phyloP scores from a whole-genome alignment of 1,140 invertebrate genomes.

The Polyergus mexicanus region DNA sequence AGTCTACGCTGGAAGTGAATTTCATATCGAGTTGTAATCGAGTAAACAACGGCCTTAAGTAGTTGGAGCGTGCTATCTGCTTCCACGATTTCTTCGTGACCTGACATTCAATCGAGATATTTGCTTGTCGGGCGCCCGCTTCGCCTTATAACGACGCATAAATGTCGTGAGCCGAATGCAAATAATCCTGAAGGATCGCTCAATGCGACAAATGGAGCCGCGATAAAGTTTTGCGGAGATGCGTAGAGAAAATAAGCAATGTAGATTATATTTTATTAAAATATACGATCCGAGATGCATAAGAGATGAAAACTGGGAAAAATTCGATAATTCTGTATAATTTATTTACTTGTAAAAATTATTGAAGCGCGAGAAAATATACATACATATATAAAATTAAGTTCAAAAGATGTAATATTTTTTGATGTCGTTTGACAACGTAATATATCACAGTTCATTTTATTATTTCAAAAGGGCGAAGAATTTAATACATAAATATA shows the following conservation, averaged over 20 bases:
- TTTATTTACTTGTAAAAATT: background rate
- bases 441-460: background rate
- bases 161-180: constrained; percentile 56
- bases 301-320: background rate
- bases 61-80: constrained; percentile 54
- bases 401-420: background rate
- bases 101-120: constrained; percentile 63
- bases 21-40: constrained; percentile 65
- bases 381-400: background rate
- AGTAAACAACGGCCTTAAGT: constrained; percentile 59
- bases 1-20: constrained; percentile 70
- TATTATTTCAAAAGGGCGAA: background rate
- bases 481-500: background rate
- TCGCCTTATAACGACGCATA: constrained; percentile 58
- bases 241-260: background rate
- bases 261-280: constrained; percentile 5
- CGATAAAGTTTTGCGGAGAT: constrained; percentile 4
- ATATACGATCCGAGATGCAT: background rate
- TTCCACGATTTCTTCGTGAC: constrained; percentile 60
- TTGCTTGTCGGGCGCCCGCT: constrained; percentile 8
- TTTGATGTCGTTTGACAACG: too few relatives aligned
- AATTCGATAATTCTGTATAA: background rate
- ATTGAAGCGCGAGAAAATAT: background rate
- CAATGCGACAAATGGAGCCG: constrained; percentile 14
- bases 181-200: constrained; percentile 53